Evolutionary conservation across 1,140 invertebrate genomes (phyloP).

Genomic region (Musca domestica): DNA sequence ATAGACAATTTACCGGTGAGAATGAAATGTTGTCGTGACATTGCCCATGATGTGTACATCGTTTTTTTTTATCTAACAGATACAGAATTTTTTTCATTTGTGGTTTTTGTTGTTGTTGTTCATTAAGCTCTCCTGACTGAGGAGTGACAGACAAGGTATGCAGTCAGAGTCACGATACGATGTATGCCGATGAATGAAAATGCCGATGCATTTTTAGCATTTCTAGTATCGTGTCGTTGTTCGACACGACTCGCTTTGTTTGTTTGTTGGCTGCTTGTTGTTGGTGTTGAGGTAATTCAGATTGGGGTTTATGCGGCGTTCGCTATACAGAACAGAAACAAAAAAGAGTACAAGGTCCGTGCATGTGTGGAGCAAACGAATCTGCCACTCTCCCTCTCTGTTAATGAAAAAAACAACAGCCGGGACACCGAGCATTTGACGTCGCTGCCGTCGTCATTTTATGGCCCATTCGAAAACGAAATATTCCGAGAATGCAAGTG

Average conservation of each 20-base stretch:
- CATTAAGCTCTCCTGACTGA: neutral
- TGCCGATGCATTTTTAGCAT: slow-evolving; percentile 38
- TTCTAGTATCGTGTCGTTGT: neutral
- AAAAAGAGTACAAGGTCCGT: slow-evolving; percentile 14
- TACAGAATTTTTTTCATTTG: neutral
- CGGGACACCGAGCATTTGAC: too few species aligned
- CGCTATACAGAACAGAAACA: too few species aligned
- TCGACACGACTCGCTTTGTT: neutral
- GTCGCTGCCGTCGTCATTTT: too few species aligned
- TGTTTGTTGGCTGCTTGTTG: too few species aligned
- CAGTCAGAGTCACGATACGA: too few species aligned
- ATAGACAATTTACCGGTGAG: neutral
- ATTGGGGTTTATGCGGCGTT: too few species aligned
- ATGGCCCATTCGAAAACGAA: slow-evolving; percentile 2
- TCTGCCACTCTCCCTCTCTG: slow-evolving; percentile 12
- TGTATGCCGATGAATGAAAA: slow-evolving; percentile 36
- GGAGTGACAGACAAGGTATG: neutral
- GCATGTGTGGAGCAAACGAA: neutral
- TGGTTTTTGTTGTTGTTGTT: too few species aligned
- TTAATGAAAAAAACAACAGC: neutral
- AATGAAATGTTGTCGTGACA: neutral
- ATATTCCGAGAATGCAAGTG: slow-evolving; percentile 15
- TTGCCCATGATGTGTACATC: neutral
- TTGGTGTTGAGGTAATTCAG: neutral
- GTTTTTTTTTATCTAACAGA: slow-evolving; percentile 10